phyloP scores from a whole-genome alignment of 1,140 invertebrate genomes.

The Caenorhabditis brenneri region DNA sequence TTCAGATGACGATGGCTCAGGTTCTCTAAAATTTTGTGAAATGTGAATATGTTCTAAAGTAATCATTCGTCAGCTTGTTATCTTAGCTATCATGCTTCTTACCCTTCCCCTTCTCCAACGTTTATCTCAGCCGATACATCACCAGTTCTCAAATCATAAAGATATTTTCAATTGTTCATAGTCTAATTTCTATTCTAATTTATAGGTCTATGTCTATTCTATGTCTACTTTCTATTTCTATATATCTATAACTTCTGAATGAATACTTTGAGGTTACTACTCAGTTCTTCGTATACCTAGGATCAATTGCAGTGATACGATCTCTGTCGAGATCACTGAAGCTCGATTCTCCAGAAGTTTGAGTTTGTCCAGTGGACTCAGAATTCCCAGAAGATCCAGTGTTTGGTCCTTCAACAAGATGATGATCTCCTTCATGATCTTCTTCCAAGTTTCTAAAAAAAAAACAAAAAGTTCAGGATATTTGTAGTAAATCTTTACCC shows the following conservation, averaged over 20 bases:
- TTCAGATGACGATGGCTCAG: neutral
- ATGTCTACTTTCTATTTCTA: no score
- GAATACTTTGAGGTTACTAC: neutral
- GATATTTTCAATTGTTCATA: neutral
- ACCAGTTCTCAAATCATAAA: neutral
- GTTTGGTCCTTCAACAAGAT: neutral
- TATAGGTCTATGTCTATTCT: no score
- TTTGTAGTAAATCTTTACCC: neutral
- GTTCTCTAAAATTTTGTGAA: neutral
- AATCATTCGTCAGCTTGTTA: neutral
- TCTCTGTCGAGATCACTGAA: neutral
- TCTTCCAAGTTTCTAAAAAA: constrained; percentile 18
- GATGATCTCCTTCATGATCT: constrained; percentile 4
- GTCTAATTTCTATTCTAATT: neutral
- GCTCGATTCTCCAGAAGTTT: neutral
- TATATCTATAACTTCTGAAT: neutral
- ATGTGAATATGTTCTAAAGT: neutral
- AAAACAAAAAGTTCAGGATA: no score
- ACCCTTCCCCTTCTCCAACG: constrained; percentile 7
- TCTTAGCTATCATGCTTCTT: constrained; percentile 28
- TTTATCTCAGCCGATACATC: constrained; percentile 12
- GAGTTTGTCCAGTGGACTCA: neutral
- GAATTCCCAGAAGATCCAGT: neutral
- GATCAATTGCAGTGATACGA: no score
- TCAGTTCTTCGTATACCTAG: neutral